A percentile compares a stretch with the other conserved stretches of the same genome.
phyloP scores from a whole-genome alignment of 2,797 vertebrate genomes.

The Serranus cabrilla region DNA sequence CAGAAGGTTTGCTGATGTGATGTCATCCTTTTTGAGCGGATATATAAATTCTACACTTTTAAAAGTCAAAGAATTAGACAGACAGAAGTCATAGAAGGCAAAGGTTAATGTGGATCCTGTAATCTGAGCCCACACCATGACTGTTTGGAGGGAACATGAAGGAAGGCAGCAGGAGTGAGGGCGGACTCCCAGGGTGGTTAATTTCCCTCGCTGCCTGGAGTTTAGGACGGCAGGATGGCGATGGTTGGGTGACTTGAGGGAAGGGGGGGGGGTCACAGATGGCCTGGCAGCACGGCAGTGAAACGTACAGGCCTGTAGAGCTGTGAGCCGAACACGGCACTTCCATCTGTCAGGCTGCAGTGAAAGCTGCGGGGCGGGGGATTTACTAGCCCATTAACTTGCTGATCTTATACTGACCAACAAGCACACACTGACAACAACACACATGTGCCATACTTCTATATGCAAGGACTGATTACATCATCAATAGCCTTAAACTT shows the following conservation, averaged over 20 bases:
- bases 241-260: slow-evolving; percentile 3
- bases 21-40: slow-evolving; percentile 2
- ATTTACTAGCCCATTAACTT: slow-evolving; percentile 76
- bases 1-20: slow-evolving; percentile 11
- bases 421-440: slow-evolving; percentile 46
- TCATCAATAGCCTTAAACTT: not conserved
- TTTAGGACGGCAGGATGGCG: slow-evolving; percentile 12
- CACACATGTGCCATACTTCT: slow-evolving; percentile 12
- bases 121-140: slow-evolving; percentile 57
- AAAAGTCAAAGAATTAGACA: not conserved
- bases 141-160: slow-evolving; percentile 6
- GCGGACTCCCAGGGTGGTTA: slow-evolving; percentile 30
- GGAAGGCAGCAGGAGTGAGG: slow-evolving; percentile 22
- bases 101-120: slow-evolving; percentile 60
- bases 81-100: slow-evolving; percentile 7
- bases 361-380: slow-evolving; percentile 69
- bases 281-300: slow-evolving; percentile 49
- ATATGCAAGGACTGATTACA: slow-evolving; percentile 6
- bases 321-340: slow-evolving; percentile 36
- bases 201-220: slow-evolving; percentile 20
- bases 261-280: slow-evolving; percentile 66
- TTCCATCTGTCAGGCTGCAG: slow-evolving; percentile 78
- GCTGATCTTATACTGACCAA: slow-evolving; percentile 55
- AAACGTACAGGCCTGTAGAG: slow-evolving; percentile 36
- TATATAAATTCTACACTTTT: slow-evolving; percentile 2